A percentile compares a stretch with the other conserved stretches of the same genome.
phyloP scores from a whole-genome alignment of 2,113 vertebrate genomes.

The Mellivora capensis region DNA sequence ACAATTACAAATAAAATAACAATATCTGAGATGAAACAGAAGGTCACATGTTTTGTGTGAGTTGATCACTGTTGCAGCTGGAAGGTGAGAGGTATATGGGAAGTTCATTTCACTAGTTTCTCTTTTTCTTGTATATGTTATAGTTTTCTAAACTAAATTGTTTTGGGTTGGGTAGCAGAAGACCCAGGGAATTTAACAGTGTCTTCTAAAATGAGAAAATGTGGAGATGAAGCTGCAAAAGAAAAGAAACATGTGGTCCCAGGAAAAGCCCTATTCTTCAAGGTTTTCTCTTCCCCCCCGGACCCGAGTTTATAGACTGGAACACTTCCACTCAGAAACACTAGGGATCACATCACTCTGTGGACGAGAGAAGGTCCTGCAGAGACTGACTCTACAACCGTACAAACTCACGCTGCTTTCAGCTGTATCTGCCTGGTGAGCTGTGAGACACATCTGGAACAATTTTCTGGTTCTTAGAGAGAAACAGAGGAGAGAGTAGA shows the following conservation, averaged over 20 bases:
- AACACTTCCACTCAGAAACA: background rate
- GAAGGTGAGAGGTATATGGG: background rate
- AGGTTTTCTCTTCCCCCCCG: background rate
- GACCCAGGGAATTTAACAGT: background rate
- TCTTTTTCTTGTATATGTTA: background rate
- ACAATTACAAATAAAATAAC: background rate
- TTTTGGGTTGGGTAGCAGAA: background rate
- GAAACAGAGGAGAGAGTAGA: background rate
- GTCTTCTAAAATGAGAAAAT: background rate
- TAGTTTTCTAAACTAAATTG: background rate
- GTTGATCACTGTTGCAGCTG: background rate
- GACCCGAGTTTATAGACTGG: background rate
- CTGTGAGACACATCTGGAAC: constrained; percentile 36
- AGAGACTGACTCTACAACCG: background rate
- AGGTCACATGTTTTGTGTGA: background rate
- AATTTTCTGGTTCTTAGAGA: background rate
- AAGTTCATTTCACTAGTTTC: background rate
- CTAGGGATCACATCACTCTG: background rate
- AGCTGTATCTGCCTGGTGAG: background rate
- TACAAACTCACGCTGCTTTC: background rate
- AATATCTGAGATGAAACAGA: background rate
- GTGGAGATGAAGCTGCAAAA: background rate
- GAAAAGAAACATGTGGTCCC: background rate
- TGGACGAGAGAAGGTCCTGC: background rate
- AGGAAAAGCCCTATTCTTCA: background rate